Evolutionary conservation across 2,888 invertebrate genomes (phyloP).

Genomic region (Patella pellucida): DNA sequence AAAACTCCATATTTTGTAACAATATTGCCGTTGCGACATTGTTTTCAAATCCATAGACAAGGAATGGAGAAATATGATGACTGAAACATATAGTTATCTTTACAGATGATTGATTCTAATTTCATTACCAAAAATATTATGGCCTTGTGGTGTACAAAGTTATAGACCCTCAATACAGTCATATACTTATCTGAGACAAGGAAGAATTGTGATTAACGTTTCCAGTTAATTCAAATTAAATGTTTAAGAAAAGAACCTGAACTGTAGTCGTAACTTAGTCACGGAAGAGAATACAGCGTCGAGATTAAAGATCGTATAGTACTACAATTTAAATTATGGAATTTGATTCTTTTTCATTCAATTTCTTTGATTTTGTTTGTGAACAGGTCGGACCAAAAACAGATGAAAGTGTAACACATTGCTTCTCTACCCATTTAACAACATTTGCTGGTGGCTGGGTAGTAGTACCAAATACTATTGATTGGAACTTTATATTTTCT

Average conservation of each 20-base stretch:
- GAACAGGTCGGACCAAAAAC: constrained; percentile 51
- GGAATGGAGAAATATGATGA: too few species aligned
- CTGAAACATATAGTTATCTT: too few species aligned
- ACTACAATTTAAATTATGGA: not conserved
- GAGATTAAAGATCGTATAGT: not conserved
- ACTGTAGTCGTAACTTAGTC: not conserved
- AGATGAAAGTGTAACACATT: constrained; percentile 43
- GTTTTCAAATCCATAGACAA: too few species aligned
- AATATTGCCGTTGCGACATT: too few species aligned
- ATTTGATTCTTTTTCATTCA: not conserved
- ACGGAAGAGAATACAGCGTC: not conserved
- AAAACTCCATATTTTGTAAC: too few species aligned
- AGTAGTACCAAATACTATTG: constrained; percentile 72
- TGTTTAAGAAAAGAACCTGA: not conserved
- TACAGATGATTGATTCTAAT: too few species aligned
- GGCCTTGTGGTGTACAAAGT: too few species aligned
- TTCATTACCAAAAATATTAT: too few species aligned
- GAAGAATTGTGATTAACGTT: too few species aligned
- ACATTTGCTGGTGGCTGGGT: constrained; percentile 72
- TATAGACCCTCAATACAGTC: too few species aligned
- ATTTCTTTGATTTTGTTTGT: not conserved
- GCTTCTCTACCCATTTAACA: constrained; percentile 70
- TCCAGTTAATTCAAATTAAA: too few species aligned
- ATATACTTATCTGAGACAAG: too few species aligned
- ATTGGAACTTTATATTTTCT: constrained; percentile 73